Evolutionary conservation across 2,888 invertebrate genomes (phyloP), one percentile per base, ranked within the genome.

Genomic region (Megastigmus dorsalis): DNA sequence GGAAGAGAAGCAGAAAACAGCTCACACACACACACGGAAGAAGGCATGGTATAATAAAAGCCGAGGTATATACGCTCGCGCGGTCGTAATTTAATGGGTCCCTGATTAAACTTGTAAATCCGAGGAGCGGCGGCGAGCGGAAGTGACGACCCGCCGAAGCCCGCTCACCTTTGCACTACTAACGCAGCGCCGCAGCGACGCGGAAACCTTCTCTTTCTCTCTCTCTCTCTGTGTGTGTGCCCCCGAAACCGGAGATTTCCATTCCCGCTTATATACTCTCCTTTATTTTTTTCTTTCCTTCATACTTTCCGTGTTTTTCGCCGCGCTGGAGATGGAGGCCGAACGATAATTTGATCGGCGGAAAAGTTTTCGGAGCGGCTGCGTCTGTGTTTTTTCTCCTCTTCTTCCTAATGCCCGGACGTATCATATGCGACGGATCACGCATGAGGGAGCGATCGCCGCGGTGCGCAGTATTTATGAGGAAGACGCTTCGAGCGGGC

Each of bases 101-200:
- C 78, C 85, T 84, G 88, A 88, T 88, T 88, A 87, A 88, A 88
- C 88, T 88, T 88, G 86, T 85, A 88, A 88, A 88, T 88, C 84
- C 38, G 41, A 63, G 38, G 62, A 63, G 69, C 48, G 85, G 50
- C 68, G 33, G 7, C 83, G 83, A 84, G 83, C 88, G 88, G 88
- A 88, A 88, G 85, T 86, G 83, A 81, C 86, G 88, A 88, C 88
- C 88, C 83, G 80, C 10, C 33, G 52, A 28, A 55, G 50, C 45
- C 72, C 86, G 83, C 84, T 88, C 88, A 88, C 88, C 88, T 88
- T 87, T 87, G 88, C 86, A 88, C 88, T 84, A 86, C 85, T 84
- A 87, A 85, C 85, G 57, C 60, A 36, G 50, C 36, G 15, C 20
- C 36, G 15, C 20, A 10, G 63, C 65, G 65, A 54, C 52, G 86